Conservation (phyloP, 2,113 vertebrate genomes). For the Sylvilagus bachmani region DNA sequence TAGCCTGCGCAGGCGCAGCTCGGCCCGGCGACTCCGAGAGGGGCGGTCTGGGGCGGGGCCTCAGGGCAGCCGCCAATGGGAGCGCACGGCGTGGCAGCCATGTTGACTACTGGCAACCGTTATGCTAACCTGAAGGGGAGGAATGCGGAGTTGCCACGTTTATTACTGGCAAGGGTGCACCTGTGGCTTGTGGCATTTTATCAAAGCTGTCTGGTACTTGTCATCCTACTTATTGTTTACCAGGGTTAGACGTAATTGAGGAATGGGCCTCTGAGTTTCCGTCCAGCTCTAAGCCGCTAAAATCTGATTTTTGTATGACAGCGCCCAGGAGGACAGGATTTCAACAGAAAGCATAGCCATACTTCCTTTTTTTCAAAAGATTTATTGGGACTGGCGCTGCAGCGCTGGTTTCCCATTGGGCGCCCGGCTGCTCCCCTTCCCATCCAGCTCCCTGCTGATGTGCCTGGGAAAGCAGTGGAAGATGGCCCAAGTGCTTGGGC, state of each 20-base stretch:
- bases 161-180: slow-evolving; percentile 48
- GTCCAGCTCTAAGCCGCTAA: slow-evolving; percentile 23
- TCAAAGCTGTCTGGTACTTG: neutral
- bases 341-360: too few species aligned
- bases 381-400: too few species aligned
- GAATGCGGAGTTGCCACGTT: slow-evolving; percentile 64
- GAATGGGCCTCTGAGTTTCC: neutral
- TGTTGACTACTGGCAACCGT: slow-evolving; percentile 64
- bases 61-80: slow-evolving; percentile 38
- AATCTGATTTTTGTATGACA: slow-evolving; percentile 1
- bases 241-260: neutral
- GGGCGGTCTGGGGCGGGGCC: neutral
- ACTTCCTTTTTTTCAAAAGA: too few species aligned
- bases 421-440: too few species aligned
- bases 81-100: neutral
- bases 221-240: neutral
- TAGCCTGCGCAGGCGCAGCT: slow-evolving; percentile 61
- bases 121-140: fast-evolving
- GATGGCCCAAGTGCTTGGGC: too few species aligned
- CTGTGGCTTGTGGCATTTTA: neutral
- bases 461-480: too few species aligned
- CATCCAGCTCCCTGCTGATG: too few species aligned
- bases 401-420: too few species aligned
- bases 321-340: neutral
- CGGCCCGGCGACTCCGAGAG: neutral